A percentile compares a stretch with the other conserved stretches of the same genome.
These are phyloP conservation scores for Lasioglossum figueresi DNA, from an alignment of 2,888 invertebrate genomes.

Conservation along the genomic window DNA sequence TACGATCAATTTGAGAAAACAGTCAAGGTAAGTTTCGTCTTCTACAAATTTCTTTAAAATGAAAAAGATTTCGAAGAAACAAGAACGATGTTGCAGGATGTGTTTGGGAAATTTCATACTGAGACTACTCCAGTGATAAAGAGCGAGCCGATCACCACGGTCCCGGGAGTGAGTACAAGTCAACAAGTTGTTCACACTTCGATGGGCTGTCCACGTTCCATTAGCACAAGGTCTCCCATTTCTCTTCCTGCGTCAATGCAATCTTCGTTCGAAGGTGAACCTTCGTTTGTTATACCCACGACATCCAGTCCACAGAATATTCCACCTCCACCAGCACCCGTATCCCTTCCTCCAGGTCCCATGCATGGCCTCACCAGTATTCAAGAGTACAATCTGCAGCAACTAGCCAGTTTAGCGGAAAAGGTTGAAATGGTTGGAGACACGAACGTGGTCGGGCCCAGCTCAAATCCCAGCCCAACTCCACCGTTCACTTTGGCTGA, in stretches of 20 bases:
- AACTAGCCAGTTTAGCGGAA: conserved; percentile 92
- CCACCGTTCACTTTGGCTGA: conserved; percentile 91
- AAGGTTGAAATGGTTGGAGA: conserved; percentile 84
- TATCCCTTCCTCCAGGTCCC: conserved; percentile 79
- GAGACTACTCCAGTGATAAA: conserved; percentile 85
- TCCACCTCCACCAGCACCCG: conserved; percentile 82
- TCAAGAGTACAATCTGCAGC: conserved; percentile 94
- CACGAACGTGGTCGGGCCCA: conserved; percentile 79
- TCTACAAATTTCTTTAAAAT: not conserved
- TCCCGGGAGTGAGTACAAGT: conserved; percentile 82
- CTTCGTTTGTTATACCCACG: conserved; percentile 84
- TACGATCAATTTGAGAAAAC: conserved; percentile 91
- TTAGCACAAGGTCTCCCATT: conserved; percentile 89
- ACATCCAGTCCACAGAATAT: conserved; percentile 81
- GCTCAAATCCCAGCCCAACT: conserved; percentile 86
- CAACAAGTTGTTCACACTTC: conserved; percentile 85
- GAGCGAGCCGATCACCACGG: conserved; percentile 84
- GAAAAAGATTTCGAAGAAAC: not conserved
- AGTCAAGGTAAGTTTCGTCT: conserved; percentile 83
- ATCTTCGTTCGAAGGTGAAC: conserved; percentile 92
- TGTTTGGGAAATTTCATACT: conserved; percentile 90
- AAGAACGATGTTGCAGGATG: conserved; percentile 84
- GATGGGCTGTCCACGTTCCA: conserved; percentile 86
- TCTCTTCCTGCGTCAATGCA: conserved; percentile 89
- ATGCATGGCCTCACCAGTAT: conserved; percentile 88